A percentile compares a stretch with the other conserved stretches of the same genome.
Conservation (phyloP, 2,113 vertebrate genomes). For the Oenanthe oenanthe region DNA sequence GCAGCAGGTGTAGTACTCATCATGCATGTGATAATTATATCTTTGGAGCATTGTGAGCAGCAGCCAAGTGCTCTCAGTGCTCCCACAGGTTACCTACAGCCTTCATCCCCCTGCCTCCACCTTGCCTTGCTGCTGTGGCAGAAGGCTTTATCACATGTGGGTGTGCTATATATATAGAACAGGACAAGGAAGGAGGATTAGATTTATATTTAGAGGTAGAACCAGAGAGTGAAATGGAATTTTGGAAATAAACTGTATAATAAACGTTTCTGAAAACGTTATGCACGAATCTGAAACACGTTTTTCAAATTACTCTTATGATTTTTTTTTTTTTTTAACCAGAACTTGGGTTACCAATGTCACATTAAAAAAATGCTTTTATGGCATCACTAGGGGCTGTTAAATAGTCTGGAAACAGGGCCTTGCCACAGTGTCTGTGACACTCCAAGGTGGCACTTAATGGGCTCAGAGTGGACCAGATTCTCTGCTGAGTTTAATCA, state of each 20-base stretch:
- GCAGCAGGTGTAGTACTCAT: slow-evolving; percentile 73
- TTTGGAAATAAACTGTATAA: slow-evolving; percentile 5
- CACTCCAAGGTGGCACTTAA: neutral
- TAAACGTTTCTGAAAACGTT: neutral
- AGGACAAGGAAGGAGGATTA: slow-evolving; percentile 53
- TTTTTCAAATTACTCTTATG: neutral
- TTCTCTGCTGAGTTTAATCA: neutral
- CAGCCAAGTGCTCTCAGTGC: slow-evolving; percentile 64
- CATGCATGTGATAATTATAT: slow-evolving; percentile 66
- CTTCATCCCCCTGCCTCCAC: neutral
- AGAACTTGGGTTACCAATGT: neutral
- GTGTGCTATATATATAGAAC: slow-evolving; percentile 53
- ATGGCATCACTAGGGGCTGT: neutral
- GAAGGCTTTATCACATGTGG: slow-evolving; percentile 66
- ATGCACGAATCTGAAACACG: neutral
- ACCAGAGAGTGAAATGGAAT: slow-evolving; percentile 39
- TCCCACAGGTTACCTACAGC: slow-evolving; percentile 65
- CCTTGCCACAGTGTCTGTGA: neutral
- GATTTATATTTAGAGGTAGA: slow-evolving; percentile 65
- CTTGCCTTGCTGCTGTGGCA: slow-evolving; percentile 40
- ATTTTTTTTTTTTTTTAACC: neutral
- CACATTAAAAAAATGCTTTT: neutral
- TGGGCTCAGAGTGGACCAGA: neutral
- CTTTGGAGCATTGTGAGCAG: slow-evolving; percentile 50
- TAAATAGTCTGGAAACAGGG: neutral